Base-by-base conservation (phyloP, 1,140 invertebrate genomes). In the Gonatopus flavifemur region DNA sequence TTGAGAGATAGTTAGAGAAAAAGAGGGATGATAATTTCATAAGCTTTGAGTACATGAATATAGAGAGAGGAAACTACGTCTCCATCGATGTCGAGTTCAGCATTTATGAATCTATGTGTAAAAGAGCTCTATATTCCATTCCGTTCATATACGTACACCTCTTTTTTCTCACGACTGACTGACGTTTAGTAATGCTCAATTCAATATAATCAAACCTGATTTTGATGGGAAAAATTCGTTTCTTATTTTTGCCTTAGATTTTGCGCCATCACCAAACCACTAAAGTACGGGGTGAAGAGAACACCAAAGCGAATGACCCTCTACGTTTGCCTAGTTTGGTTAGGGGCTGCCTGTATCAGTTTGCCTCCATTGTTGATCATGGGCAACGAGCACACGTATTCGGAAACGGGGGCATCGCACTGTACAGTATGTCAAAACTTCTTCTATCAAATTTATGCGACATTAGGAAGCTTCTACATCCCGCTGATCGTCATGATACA, bases 391-490 rank as follows among this genome's bases (percentile, higher is more conserved):
- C 86, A 93, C 74, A 73, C 52, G 3, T 59, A 72, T 21, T 69
- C 71, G 0, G 64, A 76, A 30, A 70, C 67, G 18, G 84, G 84
- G n/a, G 82, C 83, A 2, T 62, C 67, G 20, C 84, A 85, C 33
- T 95, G 92, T 72, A 80, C 84, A 19, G 90, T 94, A 19, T 93
- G 89, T 50, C 90, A 93, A 70, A 89, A 91, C 70, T 89, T 90
- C 70, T 89, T 85, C 55, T 95, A 90, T 76, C 91, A 93, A 77
- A 88, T 94, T 39, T 95, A 94, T 73, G 93, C 92, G 19, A 94
- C 92, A 0, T 78, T 93, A 48, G 89, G 89, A 30, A 93, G 90
- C 35, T 95, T 95, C 78, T 95, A 94, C 77, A 85, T 95, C 57
- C 93, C 93, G 0, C 75, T 94, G 19, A 82, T 88, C 42, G 89